These are phyloP conservation scores for Molothrus aeneus DNA, from an alignment of 2,797 vertebrate genomes.

Conservation along the genomic window DNA sequence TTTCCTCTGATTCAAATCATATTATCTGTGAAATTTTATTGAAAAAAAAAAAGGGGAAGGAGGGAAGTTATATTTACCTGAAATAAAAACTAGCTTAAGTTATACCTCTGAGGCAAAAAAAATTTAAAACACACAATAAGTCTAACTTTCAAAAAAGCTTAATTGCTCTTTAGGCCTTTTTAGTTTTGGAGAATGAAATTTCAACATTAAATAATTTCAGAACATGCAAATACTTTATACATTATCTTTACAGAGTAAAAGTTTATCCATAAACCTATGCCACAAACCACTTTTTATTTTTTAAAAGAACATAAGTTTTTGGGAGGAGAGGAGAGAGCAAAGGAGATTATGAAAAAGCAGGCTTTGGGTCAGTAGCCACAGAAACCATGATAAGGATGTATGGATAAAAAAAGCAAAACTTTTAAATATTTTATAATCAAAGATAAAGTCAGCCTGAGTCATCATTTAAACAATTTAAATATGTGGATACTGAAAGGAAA, in stretches of 20 bases:
- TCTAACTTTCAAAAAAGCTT: background rate
- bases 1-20: background rate
- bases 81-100: background rate
- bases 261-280: background rate
- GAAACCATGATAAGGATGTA: background rate
- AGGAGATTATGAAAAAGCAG: background rate
- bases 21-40: background rate
- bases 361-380: background rate
- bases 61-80: background rate
- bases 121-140: background rate
- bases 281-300: background rate
- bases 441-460: background rate
- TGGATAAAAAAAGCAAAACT: background rate
- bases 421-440: background rate
- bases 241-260: background rate
- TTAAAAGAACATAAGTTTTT: background rate
- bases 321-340: background rate
- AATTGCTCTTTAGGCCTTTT: background rate
- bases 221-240: background rate
- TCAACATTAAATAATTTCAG: background rate
- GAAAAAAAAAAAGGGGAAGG: too few species aligned
- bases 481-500: background rate
- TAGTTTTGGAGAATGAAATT: background rate
- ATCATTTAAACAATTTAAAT: background rate
- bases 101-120: background rate